A percentile compares a stretch with the other conserved stretches of the same genome.
Conservation (phyloP, 2,113 vertebrate species). For the Isichthys henryi region DNA sequence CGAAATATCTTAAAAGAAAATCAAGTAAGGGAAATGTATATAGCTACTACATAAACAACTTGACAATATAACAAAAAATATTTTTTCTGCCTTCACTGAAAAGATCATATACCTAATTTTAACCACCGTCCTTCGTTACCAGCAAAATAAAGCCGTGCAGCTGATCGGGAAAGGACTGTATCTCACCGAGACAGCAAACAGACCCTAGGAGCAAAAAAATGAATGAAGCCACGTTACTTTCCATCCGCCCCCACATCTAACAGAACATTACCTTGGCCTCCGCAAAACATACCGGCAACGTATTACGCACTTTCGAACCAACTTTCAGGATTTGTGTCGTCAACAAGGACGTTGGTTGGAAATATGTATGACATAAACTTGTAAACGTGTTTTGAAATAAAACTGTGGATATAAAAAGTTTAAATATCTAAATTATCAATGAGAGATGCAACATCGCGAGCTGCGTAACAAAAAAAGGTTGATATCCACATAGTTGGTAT, state of each 20-base stretch:
- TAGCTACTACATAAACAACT: neutral
- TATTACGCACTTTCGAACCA: neutral
- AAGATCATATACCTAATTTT: neutral
- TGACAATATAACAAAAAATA: neutral
- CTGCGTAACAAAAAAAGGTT: neutral
- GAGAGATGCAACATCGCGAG: neutral
- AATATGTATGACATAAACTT: neutral
- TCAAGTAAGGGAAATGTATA: neutral
- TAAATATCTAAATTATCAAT: neutral
- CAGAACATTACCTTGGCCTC: neutral
- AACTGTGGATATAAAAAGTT: neutral
- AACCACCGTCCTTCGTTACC: neutral
- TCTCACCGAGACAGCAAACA: neutral
- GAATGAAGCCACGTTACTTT: neutral
- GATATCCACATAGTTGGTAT: neutral
- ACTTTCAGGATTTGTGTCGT: neutral
- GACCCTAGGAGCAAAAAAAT: neutral
- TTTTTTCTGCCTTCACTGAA: neutral
- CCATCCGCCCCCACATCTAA: neutral
- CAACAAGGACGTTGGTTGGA: neutral
- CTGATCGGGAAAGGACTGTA: neutral
- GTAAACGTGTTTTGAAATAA: neutral
- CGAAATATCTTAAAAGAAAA: neutral
- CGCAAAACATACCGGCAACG: neutral
- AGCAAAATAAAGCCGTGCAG: neutral